Evolutionary conservation across 2,888 invertebrate species (phyloP).

Genomic region (Rosalia funebris): DNA sequence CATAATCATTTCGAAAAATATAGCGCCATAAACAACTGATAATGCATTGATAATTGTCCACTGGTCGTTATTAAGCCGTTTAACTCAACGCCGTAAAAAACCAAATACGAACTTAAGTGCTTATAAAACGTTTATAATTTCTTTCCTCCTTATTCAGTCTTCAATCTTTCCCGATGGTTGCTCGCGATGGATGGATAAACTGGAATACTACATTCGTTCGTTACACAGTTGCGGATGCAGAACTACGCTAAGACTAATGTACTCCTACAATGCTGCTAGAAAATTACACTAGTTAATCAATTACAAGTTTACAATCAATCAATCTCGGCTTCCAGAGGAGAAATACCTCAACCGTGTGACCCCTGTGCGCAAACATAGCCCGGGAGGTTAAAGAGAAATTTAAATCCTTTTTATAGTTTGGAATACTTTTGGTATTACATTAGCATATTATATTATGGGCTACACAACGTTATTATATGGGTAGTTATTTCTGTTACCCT

Average conservation of each 20-base stretch:
- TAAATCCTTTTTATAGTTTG: too few relatives aligned
- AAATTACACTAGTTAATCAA: constrained; percentile 55
- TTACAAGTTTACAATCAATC: constrained; percentile 54
- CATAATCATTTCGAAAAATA: constrained; percentile 6
- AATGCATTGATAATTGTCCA: constrained; percentile 20
- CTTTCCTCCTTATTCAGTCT: constrained; percentile 14
- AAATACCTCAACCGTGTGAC: constrained; percentile 8
- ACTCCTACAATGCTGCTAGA: constrained; percentile 33
- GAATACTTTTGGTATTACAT: too few relatives aligned
- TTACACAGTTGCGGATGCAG: constrained; percentile 28
- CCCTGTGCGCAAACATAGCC: neutral
- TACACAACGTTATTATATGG: too few relatives aligned
- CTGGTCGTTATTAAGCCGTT: constrained; percentile 23
- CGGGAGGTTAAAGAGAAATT: too few relatives aligned
- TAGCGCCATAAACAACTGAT: constrained; percentile 15
- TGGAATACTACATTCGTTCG: constrained; percentile 6
- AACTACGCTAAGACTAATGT: constrained; percentile 27
- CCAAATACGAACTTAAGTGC: constrained; percentile 18
- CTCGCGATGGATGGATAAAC: constrained; percentile 16
- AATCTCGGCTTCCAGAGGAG: constrained; percentile 40
- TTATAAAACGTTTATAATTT: constrained; percentile 16
- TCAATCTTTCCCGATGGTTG: constrained; percentile 5
- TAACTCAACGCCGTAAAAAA: constrained; percentile 12
- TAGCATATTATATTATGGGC: too few relatives aligned
- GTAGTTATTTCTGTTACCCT: too few relatives aligned